A percentile compares a stretch with the other conserved stretches of the same genome.
phyloP scores from a whole-genome alignment of 2,888 invertebrate species.

The Ormyrus pomaceus region DNA sequence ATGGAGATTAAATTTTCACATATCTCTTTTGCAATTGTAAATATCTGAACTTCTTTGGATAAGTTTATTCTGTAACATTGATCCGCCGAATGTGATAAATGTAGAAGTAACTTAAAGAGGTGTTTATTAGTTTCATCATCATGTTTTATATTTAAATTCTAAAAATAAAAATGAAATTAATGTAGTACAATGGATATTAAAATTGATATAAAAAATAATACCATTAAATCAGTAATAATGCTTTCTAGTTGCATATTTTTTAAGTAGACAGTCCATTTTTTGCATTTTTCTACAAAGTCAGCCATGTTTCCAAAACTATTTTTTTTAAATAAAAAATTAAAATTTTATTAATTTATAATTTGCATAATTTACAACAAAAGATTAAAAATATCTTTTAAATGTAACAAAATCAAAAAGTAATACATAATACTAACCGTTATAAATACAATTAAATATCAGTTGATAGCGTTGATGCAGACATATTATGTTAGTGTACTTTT shows the following conservation, averaged over 20 bases:
- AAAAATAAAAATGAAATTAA: conserved; percentile 68
- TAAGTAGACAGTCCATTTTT: conserved; percentile 46
- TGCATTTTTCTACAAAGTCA: conserved; percentile 27
- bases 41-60: conserved; percentile 59
- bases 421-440: too few relatives aligned
- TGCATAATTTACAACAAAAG: too few relatives aligned
- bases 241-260: conserved; percentile 39
- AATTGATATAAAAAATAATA: conserved; percentile 19
- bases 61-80: conserved; percentile 58
- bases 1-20: conserved; percentile 57
- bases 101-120: conserved; percentile 64
- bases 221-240: conserved; percentile 35
- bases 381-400: too few relatives aligned
- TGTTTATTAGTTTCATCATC: conserved; percentile 56
- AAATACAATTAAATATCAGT: too few relatives aligned
- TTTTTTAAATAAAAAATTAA: neutral
- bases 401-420: too few relatives aligned
- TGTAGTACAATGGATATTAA: conserved; percentile 1
- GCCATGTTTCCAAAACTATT: conserved; percentile 47
- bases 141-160: conserved; percentile 19
- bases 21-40: conserved; percentile 59
- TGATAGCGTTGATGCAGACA: too few relatives aligned
- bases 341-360: too few relatives aligned
- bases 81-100: conserved; percentile 63
- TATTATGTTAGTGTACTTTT: too few relatives aligned